phyloP scores from a whole-genome alignment of 2,113 vertebrate genomes.

The Tauraco erythrolophus region DNA sequence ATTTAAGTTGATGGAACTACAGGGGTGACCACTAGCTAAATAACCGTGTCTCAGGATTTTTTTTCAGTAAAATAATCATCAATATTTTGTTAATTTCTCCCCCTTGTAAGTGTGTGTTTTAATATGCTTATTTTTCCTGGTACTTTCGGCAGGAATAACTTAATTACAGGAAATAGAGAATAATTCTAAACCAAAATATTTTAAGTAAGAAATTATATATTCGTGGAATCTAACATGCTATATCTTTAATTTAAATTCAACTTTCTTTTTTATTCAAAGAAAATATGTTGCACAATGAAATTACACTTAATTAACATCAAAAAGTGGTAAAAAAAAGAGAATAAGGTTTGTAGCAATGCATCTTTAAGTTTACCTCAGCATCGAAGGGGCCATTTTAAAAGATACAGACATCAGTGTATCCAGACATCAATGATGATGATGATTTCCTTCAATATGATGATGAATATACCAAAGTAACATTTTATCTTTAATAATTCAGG shows the following conservation, averaged over 20 bases:
- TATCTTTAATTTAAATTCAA: neutral
- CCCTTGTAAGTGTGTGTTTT: neutral
- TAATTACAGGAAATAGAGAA: neutral
- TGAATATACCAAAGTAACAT: constrained; percentile 74
- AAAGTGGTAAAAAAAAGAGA: neutral
- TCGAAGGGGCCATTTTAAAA: constrained; percentile 61
- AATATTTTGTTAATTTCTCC: neutral
- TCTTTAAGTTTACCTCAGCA: constrained; percentile 51
- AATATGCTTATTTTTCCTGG: neutral
- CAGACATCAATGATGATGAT: constrained; percentile 50
- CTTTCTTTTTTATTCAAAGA: neutral
- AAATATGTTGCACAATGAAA: neutral
- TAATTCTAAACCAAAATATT: neutral
- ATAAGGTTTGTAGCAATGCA: constrained; percentile 15
- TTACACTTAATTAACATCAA: neutral
- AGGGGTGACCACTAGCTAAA: neutral
- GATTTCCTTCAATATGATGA: constrained; percentile 66
- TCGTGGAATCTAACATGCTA: neutral
- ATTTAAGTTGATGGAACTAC: constrained; percentile 23
- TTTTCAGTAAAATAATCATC: neutral
- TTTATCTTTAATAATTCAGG: constrained; percentile 81
- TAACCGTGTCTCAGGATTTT: neutral
- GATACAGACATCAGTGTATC: constrained; percentile 67
- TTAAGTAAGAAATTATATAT: neutral
- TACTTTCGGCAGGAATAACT: neutral